Conservation (phyloP, 2,797 vertebrate species). For the Enteromius treurensis region DNA sequence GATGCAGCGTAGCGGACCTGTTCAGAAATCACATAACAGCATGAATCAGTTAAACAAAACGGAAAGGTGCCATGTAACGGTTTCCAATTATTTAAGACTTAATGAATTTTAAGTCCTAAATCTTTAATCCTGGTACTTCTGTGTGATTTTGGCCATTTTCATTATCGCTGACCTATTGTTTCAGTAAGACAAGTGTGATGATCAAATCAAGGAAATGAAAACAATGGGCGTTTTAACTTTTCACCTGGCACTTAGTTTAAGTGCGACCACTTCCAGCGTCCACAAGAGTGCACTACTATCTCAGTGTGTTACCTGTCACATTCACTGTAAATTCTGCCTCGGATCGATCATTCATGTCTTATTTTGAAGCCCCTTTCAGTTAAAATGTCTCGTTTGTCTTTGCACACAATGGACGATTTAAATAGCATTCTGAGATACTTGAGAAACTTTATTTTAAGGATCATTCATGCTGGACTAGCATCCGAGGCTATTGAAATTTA, state of each 20-base stretch:
- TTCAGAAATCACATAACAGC: constrained; percentile 12
- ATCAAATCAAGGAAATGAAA: constrained; percentile 2
- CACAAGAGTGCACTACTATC: constrained; percentile 39
- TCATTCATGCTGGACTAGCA: neutral
- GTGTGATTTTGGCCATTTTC: neutral
- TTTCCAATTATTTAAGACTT: neutral
- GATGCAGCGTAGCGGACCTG: neutral
- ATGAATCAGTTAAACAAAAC: constrained; percentile 16
- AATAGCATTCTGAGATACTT: neutral
- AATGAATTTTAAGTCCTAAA: neutral
- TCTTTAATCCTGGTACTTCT: neutral
- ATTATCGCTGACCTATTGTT: neutral
- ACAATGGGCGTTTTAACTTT: neutral
- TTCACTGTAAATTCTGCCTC: neutral
- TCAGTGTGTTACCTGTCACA: neutral
- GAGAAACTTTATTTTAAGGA: neutral
- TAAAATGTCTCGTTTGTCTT: neutral
- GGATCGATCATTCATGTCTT: neutral
- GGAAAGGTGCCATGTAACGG: neutral
- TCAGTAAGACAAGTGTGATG: neutral
- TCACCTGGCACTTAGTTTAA: neutral
- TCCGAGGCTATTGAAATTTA: neutral
- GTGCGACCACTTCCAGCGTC: neutral
- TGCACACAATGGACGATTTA: neutral
- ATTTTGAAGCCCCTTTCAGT: neutral